Conservation (phyloP, 2,888 invertebrate species). For the Cylloceria caligata region DNA sequence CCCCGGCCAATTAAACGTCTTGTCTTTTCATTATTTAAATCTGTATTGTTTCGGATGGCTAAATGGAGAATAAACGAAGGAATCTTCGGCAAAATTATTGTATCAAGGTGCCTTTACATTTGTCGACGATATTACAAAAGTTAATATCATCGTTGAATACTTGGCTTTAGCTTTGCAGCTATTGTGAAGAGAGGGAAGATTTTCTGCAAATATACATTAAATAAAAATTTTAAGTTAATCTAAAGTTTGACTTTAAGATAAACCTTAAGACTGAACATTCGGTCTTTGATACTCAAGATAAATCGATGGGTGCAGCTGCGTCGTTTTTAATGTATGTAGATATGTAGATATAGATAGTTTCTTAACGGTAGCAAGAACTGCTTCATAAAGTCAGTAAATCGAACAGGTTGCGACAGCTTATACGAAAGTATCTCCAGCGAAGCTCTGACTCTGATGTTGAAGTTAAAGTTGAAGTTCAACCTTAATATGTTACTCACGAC, state of each 20-base stretch:
- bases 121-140: no score
- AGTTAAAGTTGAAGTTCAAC: no score
- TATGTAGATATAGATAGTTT: constrained; percentile 15
- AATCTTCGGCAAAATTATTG: neutral
- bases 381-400: no score
- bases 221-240: no score
- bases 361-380: no score
- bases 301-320: neutral
- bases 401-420: no score
- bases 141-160: no score
- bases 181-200: neutral
- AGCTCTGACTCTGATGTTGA: constrained; percentile 31
- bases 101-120: neutral
- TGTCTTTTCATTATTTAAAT: neutral
- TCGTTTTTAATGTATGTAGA: neutral
- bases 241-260: no score
- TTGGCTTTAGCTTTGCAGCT: no score
- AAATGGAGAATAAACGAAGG: neutral
- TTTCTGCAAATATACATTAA: no score
- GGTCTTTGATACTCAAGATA: neutral
- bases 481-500: no score
- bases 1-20: neutral
- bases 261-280: no score
- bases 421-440: constrained; percentile 56
- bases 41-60: neutral